Conservation (phyloP, 2,888 invertebrate species). For the Cristatella mucedo region DNA sequence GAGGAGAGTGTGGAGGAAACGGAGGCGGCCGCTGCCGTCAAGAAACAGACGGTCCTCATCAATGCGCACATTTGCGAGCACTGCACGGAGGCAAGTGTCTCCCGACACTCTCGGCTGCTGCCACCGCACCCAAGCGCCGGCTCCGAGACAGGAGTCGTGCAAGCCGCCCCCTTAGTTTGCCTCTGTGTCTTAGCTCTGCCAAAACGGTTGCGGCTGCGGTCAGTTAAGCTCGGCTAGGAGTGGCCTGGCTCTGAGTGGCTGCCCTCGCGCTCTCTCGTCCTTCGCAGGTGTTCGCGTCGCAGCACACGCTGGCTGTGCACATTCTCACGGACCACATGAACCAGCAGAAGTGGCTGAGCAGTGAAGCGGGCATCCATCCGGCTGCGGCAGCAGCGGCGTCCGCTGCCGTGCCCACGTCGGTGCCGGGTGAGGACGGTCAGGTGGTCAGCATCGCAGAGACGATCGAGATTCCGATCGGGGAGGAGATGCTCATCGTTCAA, state of each 20-base stretch:
- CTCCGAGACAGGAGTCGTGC: no score
- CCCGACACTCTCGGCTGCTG: no score
- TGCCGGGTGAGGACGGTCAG: slow-evolving; percentile 9
- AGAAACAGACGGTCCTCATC: slow-evolving; percentile 8
- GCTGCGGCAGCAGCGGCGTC: slow-evolving; percentile 3
- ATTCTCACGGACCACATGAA: slow-evolving; percentile 15
- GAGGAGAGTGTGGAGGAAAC: slow-evolving; percentile 5
- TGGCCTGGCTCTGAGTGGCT: no score
- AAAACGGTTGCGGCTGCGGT: no score
- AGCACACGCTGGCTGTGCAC: slow-evolving; percentile 15
- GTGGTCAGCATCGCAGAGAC: slow-evolving; percentile 8
- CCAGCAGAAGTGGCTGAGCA: neutral
- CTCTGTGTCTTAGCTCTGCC: no score
- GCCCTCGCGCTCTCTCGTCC: no score
- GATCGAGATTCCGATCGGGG: slow-evolving; percentile 7
- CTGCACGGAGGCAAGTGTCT: slow-evolving; percentile 2
- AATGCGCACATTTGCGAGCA: slow-evolving; percentile 8
- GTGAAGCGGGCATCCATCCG: no score
- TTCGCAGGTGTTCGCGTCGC: slow-evolving; percentile 13
- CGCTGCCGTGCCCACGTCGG: neutral
- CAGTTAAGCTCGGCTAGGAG: no score
- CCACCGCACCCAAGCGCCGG: no score
- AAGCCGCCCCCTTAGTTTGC: no score
- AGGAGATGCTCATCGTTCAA: slow-evolving; percentile 7
- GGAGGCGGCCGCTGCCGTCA: neutral